phyloP scores from a whole-genome alignment of 2,888 invertebrate genomes.

The Polietes domitor region DNA sequence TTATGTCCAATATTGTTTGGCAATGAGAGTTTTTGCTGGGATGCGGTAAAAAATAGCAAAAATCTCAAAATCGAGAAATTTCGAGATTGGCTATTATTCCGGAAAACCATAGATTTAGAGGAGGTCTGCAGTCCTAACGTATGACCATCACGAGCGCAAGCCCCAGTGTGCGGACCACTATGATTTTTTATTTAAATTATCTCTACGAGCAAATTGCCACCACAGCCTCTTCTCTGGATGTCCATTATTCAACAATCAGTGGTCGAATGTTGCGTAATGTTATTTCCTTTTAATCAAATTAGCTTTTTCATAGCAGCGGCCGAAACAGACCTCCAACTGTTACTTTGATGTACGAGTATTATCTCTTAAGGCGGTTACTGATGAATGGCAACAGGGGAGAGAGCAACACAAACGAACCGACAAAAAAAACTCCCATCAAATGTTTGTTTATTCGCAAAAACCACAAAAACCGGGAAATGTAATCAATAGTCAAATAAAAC shows the following conservation, averaged over 20 bases:
- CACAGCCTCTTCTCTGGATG: no score
- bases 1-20: no score
- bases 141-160: no score
- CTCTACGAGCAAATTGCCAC: no score
- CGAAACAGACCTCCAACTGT: background rate
- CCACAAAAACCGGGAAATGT: conserved; percentile 68
- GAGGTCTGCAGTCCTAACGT: no score
- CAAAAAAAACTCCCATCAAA: background rate
- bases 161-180: no score
- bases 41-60: no score
- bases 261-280: background rate
- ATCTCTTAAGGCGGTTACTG: background rate
- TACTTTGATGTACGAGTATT: conserved; percentile 2
- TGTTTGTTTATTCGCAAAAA: conserved; percentile 22
- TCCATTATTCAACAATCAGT: background rate
- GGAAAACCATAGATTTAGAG: no score
- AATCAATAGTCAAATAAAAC: conserved; percentile 77
- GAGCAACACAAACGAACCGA: background rate
- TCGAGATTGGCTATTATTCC: no score
- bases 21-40: no score
- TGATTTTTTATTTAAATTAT: no score
- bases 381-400: background rate
- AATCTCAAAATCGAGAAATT: no score
- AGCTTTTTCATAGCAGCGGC: background rate
- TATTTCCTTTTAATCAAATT: conserved; percentile 5